Conservation (phyloP, 2,888 invertebrate species). For the Isoperla grammatica region DNA sequence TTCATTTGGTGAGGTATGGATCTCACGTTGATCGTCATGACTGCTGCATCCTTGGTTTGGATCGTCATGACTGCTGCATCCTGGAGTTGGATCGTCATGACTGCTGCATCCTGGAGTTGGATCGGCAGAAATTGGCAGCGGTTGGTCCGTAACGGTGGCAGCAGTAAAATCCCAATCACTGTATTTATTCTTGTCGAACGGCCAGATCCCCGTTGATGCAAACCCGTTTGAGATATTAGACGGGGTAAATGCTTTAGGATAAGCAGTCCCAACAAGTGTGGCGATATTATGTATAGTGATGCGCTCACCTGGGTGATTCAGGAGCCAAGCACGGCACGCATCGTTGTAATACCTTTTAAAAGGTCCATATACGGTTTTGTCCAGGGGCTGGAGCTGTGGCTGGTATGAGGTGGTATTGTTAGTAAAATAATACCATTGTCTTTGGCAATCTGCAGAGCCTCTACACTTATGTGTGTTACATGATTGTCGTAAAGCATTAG, state of each 20-base stretch:
- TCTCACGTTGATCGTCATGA: too few relatives aligned
- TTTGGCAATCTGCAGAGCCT: conserved; percentile 30
- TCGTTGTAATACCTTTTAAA: conserved; percentile 18
- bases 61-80: too few relatives aligned
- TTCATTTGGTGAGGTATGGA: too few relatives aligned
- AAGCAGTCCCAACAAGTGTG: conserved; percentile 23
- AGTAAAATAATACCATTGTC: conserved; percentile 32
- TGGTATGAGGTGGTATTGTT: conserved; percentile 34
- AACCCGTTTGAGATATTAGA: conserved; percentile 25
- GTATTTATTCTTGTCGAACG: conserved; percentile 12
- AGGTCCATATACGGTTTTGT: conserved; percentile 3
- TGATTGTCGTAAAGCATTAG: conserved; percentile 30
- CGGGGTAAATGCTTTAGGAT: conserved; percentile 28
- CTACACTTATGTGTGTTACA: conserved; percentile 31
- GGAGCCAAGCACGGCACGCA: conserved; percentile 28
- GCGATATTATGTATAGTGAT: conserved; percentile 34
- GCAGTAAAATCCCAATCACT: background rate
- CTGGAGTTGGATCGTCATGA: too few relatives aligned
- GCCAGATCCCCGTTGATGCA: conserved; percentile 10
- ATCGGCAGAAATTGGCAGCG: too few relatives aligned
- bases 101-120: too few relatives aligned
- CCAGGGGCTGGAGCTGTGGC: conserved; percentile 31
- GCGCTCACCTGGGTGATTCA: conserved; percentile 33
- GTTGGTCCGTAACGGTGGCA: background rate
- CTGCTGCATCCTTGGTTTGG: too few relatives aligned